Conservation (phyloP, 2,113 vertebrate species). For the Podilymbus podiceps region DNA sequence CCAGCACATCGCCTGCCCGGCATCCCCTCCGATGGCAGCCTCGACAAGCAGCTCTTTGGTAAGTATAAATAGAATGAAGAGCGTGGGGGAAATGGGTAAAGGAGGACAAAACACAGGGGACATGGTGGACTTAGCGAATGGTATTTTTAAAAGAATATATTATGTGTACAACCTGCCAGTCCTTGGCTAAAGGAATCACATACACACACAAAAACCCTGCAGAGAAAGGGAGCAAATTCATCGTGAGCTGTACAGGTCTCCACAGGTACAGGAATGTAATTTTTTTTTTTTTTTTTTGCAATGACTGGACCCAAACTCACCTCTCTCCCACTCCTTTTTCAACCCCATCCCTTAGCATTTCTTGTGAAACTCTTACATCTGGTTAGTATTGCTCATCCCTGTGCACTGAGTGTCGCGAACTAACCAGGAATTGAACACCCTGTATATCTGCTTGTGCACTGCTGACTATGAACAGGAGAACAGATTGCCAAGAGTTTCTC, state of each 20-base stretch:
- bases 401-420: neutral
- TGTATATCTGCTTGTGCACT: neutral
- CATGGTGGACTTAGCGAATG: neutral
- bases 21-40: neutral
- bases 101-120: neutral
- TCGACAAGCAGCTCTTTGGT: neutral
- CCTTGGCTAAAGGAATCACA: neutral
- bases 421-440: neutral
- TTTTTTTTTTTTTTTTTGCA: neutral
- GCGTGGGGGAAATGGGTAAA: neutral
- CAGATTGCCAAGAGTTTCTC: neutral
- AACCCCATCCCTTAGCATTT: neutral
- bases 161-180: neutral
- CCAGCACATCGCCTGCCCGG: neutral
- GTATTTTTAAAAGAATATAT: neutral
- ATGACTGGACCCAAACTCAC: neutral
- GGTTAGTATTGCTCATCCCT: neutral
- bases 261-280: neutral
- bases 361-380: neutral
- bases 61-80: neutral
- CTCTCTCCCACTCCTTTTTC: neutral
- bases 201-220: neutral
- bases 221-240: neutral
- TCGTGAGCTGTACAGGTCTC: neutral
- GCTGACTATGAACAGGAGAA: neutral